phyloP scores from a whole-genome alignment of 2,797 vertebrate species.

The Novumbra hubbsi region DNA sequence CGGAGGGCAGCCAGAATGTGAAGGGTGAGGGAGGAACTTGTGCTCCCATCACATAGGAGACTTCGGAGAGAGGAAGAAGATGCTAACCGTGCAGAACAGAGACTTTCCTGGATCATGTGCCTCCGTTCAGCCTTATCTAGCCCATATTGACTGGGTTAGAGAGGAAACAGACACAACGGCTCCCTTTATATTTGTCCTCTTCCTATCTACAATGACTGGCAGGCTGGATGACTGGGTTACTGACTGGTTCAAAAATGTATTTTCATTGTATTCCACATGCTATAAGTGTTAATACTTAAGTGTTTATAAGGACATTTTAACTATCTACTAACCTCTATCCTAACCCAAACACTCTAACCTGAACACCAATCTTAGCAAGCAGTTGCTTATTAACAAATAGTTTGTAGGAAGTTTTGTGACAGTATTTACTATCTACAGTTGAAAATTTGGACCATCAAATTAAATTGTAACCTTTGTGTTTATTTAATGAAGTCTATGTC shows the following conservation, averaged over 20 bases:
- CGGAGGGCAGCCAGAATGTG: conserved; percentile 10
- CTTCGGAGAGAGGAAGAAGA: conserved; percentile 44
- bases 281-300: neutral
- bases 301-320: neutral
- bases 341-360: no score
- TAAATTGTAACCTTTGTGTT: no score
- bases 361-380: no score
- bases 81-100: conserved; percentile 55
- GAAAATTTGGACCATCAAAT: no score
- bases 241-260: conserved; percentile 27
- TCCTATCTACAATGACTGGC: conserved; percentile 25
- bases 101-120: conserved; percentile 62
- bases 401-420: no score
- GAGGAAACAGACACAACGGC: conserved; percentile 30
- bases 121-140: conserved; percentile 59
- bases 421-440: no score
- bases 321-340: no score
- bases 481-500: no score
- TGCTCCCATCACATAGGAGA: conserved; percentile 54
- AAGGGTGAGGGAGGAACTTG: conserved; percentile 34
- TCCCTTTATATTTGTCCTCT: conserved; percentile 19
- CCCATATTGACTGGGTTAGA: conserved; percentile 47
- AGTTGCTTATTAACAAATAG: no score
- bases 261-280: neutral
- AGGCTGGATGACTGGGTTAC: conserved; percentile 21